Conservation (phyloP, 2,113 vertebrate genomes). For the Neoarius graeffei region DNA sequence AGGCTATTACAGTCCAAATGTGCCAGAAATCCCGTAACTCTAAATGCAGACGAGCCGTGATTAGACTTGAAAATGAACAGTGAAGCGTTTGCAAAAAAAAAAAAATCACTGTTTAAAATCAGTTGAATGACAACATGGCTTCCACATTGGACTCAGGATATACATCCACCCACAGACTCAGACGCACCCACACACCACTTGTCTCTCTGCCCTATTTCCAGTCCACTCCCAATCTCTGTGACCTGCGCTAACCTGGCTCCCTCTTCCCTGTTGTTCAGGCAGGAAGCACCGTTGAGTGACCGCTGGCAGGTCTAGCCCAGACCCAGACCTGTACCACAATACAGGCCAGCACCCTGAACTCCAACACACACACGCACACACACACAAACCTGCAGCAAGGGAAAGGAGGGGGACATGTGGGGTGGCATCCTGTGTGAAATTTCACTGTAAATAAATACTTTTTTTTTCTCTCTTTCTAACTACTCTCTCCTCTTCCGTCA, state of each 20-base stretch:
- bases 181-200: slow-evolving; percentile 35
- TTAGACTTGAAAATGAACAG: background rate
- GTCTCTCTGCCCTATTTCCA: slow-evolving; percentile 37
- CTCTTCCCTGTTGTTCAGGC: slow-evolving; percentile 66
- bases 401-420: slow-evolving; percentile 48
- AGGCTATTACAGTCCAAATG: background rate
- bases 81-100: background rate
- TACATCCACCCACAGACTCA: slow-evolving; percentile 12
- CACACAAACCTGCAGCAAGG: slow-evolving; percentile 72
- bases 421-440: slow-evolving; percentile 96
- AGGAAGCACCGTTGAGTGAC: slow-evolving; percentile 74
- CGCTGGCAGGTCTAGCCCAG: slow-evolving; percentile 65
- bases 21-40: background rate
- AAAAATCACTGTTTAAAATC: background rate
- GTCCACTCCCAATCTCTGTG: slow-evolving; percentile 57
- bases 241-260: slow-evolving; percentile 67
- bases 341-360: slow-evolving; percentile 62
- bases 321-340: slow-evolving; percentile 75
- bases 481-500: slow-evolving; percentile 89
- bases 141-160: slow-evolving; percentile 50
- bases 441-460: slow-evolving; percentile 99
- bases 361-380: slow-evolving; percentile 50
- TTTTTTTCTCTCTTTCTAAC: slow-evolving; percentile 69
- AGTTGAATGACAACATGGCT: background rate
- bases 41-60: background rate